These are phyloP conservation scores for Chelonus formosanus DNA, from an alignment of 2,888 invertebrate species.

Conservation along the genomic window DNA sequence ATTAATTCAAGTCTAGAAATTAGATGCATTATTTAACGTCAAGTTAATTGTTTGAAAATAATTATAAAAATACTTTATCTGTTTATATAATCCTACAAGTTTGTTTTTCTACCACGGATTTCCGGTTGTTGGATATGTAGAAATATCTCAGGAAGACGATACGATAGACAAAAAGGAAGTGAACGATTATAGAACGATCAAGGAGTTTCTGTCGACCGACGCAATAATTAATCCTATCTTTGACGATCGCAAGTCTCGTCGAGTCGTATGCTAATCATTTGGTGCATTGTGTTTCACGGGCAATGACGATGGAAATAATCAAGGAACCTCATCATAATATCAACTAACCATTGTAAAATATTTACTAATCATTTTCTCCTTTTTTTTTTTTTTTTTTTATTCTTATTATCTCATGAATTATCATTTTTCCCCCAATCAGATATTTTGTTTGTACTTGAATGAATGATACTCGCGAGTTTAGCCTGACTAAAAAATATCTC, in stretches of 20 bases:
- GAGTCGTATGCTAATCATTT: conserved; percentile 30
- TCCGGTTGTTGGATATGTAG: conserved; percentile 33
- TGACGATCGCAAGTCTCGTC: conserved; percentile 24
- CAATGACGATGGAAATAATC: conserved; percentile 26
- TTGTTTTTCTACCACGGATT: conserved; percentile 26
- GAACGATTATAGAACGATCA: conserved; percentile 46
- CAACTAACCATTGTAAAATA: conserved; percentile 17
- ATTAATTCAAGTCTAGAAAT: no score
- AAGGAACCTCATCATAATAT: conserved; percentile 9
- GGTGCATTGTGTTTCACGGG: conserved; percentile 29
- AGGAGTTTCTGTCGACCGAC: conserved; percentile 29
- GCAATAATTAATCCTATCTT: conserved; percentile 29
- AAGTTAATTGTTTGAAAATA: no score
- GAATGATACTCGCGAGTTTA: no score
- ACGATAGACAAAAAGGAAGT: conserved; percentile 43
- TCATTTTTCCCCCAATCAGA: conserved; percentile 2
- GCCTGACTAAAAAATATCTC: no score
- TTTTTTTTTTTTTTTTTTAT: conserved; percentile 19
- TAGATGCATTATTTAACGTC: no score
- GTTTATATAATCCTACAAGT: conserved; percentile 8
- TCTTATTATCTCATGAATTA: conserved; percentile 15
- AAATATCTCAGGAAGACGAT: conserved; percentile 40
- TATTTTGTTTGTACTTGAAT: background rate
- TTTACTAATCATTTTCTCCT: conserved; percentile 6
- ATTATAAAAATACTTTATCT: background rate